Conservation (phyloP, 2,113 vertebrate species). For the Malurus alboscapulatus region DNA sequence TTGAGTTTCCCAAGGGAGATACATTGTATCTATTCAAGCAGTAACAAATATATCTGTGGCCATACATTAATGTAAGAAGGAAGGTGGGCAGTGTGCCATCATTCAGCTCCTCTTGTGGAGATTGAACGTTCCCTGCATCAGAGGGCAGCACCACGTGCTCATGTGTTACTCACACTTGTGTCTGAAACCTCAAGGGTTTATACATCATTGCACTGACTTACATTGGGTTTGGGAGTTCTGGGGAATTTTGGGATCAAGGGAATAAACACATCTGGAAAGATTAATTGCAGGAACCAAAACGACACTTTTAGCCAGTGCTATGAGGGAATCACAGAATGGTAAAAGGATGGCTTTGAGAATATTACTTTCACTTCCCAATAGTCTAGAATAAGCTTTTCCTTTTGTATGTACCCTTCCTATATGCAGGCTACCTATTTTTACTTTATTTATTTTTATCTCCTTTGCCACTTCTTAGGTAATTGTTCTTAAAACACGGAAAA, state of each 20-base stretch:
- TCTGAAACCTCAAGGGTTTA: neutral
- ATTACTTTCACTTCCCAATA: neutral
- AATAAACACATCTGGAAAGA: neutral
- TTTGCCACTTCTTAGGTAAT: neutral
- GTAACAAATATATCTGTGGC: neutral
- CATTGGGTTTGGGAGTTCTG: neutral
- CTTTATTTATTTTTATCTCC: neutral
- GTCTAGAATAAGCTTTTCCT: neutral
- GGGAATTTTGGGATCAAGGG: neutral
- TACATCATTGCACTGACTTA: neutral
- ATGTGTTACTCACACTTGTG: neutral
- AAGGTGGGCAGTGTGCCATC: neutral
- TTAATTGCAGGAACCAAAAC: neutral
- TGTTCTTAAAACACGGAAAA: neutral
- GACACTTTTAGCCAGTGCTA: neutral
- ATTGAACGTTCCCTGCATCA: neutral
- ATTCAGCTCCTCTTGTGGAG: neutral
- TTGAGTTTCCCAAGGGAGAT: neutral
- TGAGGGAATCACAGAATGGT: neutral
- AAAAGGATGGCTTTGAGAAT: neutral
- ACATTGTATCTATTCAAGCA: neutral
- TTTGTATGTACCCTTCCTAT: neutral
- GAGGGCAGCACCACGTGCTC: neutral
- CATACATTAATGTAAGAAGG: neutral
- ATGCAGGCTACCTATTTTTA: neutral